These are phyloP conservation scores for Nephrotoma guestfalica DNA, from an alignment of 2,888 invertebrate genomes.

Conservation along the genomic window DNA sequence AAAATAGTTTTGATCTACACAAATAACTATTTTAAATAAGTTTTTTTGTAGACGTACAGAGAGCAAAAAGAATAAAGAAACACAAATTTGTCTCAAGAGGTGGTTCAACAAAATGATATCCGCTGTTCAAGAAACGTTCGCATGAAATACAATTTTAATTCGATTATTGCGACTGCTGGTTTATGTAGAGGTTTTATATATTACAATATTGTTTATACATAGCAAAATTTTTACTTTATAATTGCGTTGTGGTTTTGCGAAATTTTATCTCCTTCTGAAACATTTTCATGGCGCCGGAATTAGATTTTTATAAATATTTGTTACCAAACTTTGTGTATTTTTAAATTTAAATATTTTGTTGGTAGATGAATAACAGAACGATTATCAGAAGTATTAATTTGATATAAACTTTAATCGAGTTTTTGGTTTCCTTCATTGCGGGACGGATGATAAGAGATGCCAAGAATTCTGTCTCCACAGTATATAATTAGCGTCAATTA, in stretches of 20 bases:
- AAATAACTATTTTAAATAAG: background rate
- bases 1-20: background rate
- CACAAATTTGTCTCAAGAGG: background rate
- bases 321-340: background rate
- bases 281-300: background rate
- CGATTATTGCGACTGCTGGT: background rate
- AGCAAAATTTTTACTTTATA: background rate
- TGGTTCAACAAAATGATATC: background rate
- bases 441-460: background rate
- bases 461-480: background rate
- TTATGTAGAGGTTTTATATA: background rate
- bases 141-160: background rate
- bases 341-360: background rate
- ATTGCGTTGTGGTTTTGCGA: background rate
- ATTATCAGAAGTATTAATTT: background rate
- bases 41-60: background rate
- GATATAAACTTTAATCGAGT: background rate
- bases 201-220: background rate
- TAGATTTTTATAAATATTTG: background rate
- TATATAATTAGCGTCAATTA: background rate
- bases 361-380: background rate
- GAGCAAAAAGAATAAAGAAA: background rate
- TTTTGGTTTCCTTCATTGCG: background rate
- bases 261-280: background rate
- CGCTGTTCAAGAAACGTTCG: background rate